Evolutionary conservation across 2,797 vertebrate species (phyloP), one percentile per base, ranked within the genome.

Genomic region (Melanotaenia boesemani): DNA sequence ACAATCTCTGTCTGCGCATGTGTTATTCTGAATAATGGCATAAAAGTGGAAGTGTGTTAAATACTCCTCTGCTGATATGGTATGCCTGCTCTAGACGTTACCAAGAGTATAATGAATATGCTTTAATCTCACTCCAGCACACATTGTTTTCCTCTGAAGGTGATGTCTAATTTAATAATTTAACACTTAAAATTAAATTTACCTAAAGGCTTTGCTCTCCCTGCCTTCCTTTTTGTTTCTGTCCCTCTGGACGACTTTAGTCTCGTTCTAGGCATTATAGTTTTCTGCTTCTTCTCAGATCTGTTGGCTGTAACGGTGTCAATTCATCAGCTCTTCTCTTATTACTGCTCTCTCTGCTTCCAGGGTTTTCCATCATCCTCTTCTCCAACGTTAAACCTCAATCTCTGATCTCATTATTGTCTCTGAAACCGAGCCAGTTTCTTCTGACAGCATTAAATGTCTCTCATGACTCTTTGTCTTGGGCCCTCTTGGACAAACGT

Each of bases 391-490:
- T 85, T 76, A 83, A 41, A 76, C 76, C 80, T 75, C 67, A 48
- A 82, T 88, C 87, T 79, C 67, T 59, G 66, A 72, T 72, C 82
- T 87, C 87, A 81, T 91, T 88, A 87, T 79, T 73, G 80, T 82
- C 83, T 77, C 48, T 76, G 73, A 87, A 87, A 75, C 77, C 9
- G 81, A 91, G 79, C 77, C 78, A 52, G 78, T 81, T 83, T 83
- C 85, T 89, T 86, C 77, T 77, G 84, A 90, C 88, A 80, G 80
- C 83, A 62, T 87, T 89, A 87, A 90, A 87, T 70, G 70, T 77
- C 83, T 77, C 84, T 84, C 84, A 87, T 87, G 88, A 82, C 81
- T 90, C 89, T 88, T 85, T 76, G 87, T 83, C 77, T 86, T 66
- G 41, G 62, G 77, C 68, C 67, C 16, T 79, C 62, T 79, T 52